Conservation (phyloP, 2,113 vertebrate genomes). For the Neodon shergylaensis region DNA sequence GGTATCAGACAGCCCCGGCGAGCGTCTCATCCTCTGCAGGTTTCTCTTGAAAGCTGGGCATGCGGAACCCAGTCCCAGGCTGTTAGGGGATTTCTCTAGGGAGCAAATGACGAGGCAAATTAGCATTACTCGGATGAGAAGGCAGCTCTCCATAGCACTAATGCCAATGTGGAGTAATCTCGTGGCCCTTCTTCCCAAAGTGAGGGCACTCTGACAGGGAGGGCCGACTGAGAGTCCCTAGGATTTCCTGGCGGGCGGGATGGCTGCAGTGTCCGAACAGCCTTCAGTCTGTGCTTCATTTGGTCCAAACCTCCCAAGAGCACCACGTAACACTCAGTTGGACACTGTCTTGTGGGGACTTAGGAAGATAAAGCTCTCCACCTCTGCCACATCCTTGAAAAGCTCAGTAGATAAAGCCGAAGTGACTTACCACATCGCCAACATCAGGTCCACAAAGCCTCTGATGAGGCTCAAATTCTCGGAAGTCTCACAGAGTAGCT, state of each 20-base stretch:
- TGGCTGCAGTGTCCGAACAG: neutral
- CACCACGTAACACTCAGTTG: neutral
- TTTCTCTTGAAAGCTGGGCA: constrained; percentile 78
- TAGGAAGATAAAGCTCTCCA: neutral
- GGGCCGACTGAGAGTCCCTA: neutral
- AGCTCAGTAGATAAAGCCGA: neutral
- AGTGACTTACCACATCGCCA: neutral
- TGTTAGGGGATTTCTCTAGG: constrained; percentile 79
- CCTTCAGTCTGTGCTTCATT: neutral
- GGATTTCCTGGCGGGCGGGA: neutral
- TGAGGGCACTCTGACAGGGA: neutral
- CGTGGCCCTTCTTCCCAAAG: constrained; percentile 26
- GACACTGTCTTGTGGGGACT: neutral
- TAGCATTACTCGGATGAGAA: constrained; percentile 71
- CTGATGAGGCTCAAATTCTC: neutral
- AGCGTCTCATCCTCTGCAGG: constrained; percentile 81
- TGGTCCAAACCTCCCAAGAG: neutral
- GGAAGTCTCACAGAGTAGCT: neutral
- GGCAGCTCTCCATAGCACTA: constrained; percentile 71
- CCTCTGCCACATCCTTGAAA: neutral
- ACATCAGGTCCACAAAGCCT: neutral
- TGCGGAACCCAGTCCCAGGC: constrained; percentile 63
- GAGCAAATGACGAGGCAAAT: constrained; percentile 64
- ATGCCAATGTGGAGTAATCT: constrained; percentile 59
- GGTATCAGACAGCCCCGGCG: constrained; percentile 76